These are phyloP conservation scores for Boloria selene DNA, from an alignment of 2,888 invertebrate genomes.

Conservation along the genomic window DNA sequence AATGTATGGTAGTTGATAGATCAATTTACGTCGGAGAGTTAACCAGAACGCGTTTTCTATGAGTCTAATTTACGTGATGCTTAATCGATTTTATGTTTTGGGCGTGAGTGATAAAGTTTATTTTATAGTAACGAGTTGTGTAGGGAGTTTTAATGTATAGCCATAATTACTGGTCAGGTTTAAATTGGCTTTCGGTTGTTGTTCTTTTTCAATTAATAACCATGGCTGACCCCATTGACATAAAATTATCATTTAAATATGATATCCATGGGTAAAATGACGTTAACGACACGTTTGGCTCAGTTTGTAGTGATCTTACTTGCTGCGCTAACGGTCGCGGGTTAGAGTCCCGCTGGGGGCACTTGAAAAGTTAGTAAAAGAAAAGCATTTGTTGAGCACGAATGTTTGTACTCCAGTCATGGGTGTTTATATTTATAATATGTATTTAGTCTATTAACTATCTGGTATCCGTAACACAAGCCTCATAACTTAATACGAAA, in stretches of 20 bases:
- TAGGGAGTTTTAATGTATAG: conserved; percentile 24
- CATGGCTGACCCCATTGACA: not conserved
- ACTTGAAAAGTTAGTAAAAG: no score
- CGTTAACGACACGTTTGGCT: not conserved
- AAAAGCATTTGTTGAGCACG: no score
- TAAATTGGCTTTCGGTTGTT: conserved; percentile 22
- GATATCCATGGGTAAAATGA: not conserved
- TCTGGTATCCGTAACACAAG: no score
- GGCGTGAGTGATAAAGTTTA: conserved; percentile 40
- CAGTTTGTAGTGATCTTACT: no score
- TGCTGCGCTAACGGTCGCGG: no score
- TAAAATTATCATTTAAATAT: conserved; percentile 1
- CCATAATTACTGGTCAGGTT: conserved; percentile 26
- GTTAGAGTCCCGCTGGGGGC: no score
- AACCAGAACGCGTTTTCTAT: conserved; percentile 49
- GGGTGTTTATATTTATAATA: no score
- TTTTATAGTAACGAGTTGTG: conserved; percentile 12
- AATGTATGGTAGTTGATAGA: conserved; percentile 38
- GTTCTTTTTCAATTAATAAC: not conserved
- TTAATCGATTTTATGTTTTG: conserved; percentile 40
- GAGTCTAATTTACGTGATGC: conserved; percentile 44
- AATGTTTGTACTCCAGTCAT: no score
- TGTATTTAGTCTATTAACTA: no score
- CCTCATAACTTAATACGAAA: no score
- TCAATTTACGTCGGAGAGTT: conserved; percentile 46